Base-by-base conservation (phyloP, 1,140 invertebrate genomes). In the Dendroctonus valens region DNA sequence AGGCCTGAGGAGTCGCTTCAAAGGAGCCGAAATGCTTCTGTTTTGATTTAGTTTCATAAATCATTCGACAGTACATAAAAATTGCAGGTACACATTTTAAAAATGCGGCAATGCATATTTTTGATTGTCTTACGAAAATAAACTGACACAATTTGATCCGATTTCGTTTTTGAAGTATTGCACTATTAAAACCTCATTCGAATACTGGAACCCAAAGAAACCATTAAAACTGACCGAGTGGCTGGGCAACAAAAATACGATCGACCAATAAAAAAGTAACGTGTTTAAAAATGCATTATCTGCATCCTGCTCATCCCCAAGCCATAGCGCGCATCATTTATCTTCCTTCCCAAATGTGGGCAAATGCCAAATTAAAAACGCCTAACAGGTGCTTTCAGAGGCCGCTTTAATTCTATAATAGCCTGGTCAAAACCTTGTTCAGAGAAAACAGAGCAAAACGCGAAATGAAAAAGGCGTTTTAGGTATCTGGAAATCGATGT, bases 281-380 rank as follows among this genome's bases (percentile, higher is more conserved):
- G 61, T 63, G 61, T 55, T 63, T 63, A 63, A 62, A 62, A 62
- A 65, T 65, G 62, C 62, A 65, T 65, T 65, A 57, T 65, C 62
- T 65, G 62, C 62, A 65, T 65, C 62, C 62, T 65, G 62, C 44
- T 65, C 62, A 55, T 55, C 41, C 62, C 42, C 49, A 65, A 65
- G 53, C 44, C 62, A 41, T 37, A 65, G 51, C 15, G 53, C 9
- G 41, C 62, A 65, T 65, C 62, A 65, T 65, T 65, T 65, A 65
- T 65, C 62, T 65, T 65, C 53, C 42, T 55, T 55, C 62, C 15
- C 62, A 65, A 65, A 65, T 55, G 62, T 65, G 62, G 60, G 62
- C 62, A 54, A 54, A 63, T 63, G 61, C 61, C 61, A 63, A 63
- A 54, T 63, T 63, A 63, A 54, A 65, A 65, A 55, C 53, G 52